phyloP scores from a whole-genome alignment of 2,797 vertebrate species.

The Gouania willdenowi region DNA sequence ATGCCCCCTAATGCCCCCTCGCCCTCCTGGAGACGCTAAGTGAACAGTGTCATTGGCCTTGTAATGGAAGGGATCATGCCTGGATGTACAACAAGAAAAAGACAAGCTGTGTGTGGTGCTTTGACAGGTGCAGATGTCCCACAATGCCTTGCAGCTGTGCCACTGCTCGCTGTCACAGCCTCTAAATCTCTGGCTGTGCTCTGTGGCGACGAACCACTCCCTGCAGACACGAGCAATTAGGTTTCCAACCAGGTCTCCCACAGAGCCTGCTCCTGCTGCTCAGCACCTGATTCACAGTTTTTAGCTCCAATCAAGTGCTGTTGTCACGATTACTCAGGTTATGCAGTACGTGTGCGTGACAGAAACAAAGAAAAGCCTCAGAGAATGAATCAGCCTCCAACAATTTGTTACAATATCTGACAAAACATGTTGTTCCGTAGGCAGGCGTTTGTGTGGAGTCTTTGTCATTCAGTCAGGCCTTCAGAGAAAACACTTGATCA shows the following conservation, averaged over 20 bases:
- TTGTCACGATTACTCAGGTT: no score
- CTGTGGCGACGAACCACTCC: constrained; percentile 52
- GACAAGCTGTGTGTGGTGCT: constrained; percentile 55
- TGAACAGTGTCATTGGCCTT: constrained; percentile 58
- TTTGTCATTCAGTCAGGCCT: constrained; percentile 22
- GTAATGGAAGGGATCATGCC: constrained; percentile 55
- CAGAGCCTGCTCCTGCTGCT: constrained; percentile 11
- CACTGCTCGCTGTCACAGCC: constrained; percentile 28
- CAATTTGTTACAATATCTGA: constrained; percentile 28
- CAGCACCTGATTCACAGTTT: not conserved
- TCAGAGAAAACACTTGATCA: constrained; percentile 28
- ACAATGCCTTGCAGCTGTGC: constrained; percentile 50
- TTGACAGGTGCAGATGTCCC: constrained; percentile 60
- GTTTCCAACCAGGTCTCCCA: constrained; percentile 34
- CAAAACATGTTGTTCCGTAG: constrained; percentile 34
- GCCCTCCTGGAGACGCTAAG: constrained; percentile 35
- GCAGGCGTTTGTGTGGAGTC: constrained; percentile 34
- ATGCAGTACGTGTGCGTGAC: no score
- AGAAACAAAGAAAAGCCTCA: not conserved
- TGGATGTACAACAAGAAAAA: constrained; percentile 59
- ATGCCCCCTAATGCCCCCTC: not conserved
- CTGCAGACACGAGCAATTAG: constrained; percentile 56
- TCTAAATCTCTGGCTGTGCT: constrained; percentile 43
- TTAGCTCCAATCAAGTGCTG: constrained; percentile 20
- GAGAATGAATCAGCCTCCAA: constrained; percentile 27